Percentiles rank a stretch among this genome's conserved stretches.
Conservation (phyloP, 2,888 invertebrate genomes). For the Tetragnatha montana region DNA sequence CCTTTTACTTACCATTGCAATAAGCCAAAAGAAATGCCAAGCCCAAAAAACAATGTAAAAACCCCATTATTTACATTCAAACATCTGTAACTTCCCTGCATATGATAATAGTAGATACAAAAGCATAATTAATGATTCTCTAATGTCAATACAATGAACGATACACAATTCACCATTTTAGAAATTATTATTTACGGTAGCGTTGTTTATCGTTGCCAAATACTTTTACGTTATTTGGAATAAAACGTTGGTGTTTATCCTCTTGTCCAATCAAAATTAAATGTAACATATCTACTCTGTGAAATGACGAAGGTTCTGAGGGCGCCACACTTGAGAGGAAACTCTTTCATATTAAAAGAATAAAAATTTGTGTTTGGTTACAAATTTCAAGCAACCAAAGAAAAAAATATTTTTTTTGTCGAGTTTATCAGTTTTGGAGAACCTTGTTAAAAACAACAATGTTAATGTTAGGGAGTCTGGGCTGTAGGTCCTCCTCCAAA, state of each 20-base stretch:
- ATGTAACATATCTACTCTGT: too few species aligned
- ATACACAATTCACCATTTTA: constrained; percentile 42
- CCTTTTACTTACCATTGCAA: constrained; percentile 32
- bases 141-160: background rate
- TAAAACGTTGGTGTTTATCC: background rate
- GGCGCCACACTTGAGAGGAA: too few species aligned
- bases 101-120: constrained; percentile 3
- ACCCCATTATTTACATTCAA: constrained; percentile 40
- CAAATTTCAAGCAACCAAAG: too few species aligned
- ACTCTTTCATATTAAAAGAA: too few species aligned
- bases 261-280: background rate
- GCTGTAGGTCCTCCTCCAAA: too few species aligned
- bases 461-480: too few species aligned
- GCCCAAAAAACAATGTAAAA: background rate
- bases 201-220: constrained; percentile 20
- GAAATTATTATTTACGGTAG: constrained; percentile 32
- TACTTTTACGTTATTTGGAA: background rate
- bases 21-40: constrained; percentile 19
- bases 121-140: constrained; percentile 23
- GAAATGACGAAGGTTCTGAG: too few species aligned
- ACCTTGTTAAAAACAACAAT: too few species aligned
- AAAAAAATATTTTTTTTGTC: too few species aligned
- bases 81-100: constrained; percentile 15
- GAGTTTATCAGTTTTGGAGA: too few species aligned
- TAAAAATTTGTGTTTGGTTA: too few species aligned